Conservation (phyloP, 1,140 invertebrate genomes). For the Heliconius hewitsoni region DNA sequence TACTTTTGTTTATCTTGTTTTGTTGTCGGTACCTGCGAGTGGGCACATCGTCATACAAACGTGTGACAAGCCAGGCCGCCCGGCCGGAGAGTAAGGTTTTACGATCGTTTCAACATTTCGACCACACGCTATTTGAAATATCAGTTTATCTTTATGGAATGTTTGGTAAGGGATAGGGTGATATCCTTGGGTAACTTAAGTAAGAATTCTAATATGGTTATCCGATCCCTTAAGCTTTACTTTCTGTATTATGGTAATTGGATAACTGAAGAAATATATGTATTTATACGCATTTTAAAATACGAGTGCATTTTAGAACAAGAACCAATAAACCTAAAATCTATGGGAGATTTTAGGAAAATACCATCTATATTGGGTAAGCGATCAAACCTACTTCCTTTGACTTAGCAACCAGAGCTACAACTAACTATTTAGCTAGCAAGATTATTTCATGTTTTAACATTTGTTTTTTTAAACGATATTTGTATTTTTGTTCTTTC, state of each 20-base stretch:
- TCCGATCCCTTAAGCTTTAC: not conserved
- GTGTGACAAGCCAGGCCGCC: slow-evolving; percentile 50
- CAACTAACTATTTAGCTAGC: too few species aligned
- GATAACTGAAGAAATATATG: not conserved
- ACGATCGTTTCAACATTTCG: slow-evolving; percentile 45
- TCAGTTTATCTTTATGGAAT: slow-evolving; percentile 43
- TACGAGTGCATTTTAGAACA: not conserved
- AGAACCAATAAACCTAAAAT: too few species aligned
- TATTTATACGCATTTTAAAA: not conserved
- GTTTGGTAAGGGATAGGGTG: slow-evolving; percentile 38
- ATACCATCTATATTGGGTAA: not conserved
- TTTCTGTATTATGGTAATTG: not conserved
- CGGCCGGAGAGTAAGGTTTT: slow-evolving; percentile 41
- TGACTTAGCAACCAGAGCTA: too few species aligned
- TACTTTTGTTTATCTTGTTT: slow-evolving; percentile 15
- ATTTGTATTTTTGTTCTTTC: not conserved
- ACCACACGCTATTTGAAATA: slow-evolving; percentile 44
- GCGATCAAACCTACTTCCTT: not conserved
- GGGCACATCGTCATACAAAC: slow-evolving; percentile 49
- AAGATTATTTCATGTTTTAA: too few species aligned
- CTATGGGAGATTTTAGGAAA: too few species aligned
- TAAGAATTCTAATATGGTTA: not conserved
- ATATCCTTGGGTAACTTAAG: not conserved
- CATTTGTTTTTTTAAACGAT: not conserved
- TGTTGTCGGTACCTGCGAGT: slow-evolving; percentile 23